Evolutionary conservation across 2,797 vertebrate genomes (phyloP), one percentile per base, ranked within the genome.

Genomic region (Spinus pinus): DNA sequence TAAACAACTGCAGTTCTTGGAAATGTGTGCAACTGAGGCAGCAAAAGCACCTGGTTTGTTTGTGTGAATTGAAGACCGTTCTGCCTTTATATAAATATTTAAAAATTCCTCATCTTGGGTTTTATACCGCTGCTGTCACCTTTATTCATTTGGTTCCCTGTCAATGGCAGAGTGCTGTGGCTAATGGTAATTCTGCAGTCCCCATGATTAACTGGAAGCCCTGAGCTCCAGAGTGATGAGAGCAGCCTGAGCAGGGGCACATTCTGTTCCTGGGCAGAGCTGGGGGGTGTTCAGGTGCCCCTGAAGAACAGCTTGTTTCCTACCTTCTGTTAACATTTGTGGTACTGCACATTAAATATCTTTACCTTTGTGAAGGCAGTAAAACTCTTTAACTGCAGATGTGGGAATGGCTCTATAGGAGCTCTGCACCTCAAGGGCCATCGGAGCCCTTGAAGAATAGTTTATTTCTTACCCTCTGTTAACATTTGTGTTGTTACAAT

Each of bases 371-470:
- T 15, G 50, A 49, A 66, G 65, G 78, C 62, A 57, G 49, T 60
- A 66, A 77, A 80, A 6, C 30, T 49, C 14, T n/a, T 27, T 5
- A 12, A 30, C 12, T 13, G 31, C 13, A 64, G 91, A 13, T 53
- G 15, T 41, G 31, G 20, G 53, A 14, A 7, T 4, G 44, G 75
- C 7, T 18, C 1, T 5, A 0, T 0, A 18, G 51, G 35, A 67
- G 53, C 33, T 2, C 25, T 20, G 2, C 5, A 4, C 25, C 66
- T 39, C 67, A 17, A 3, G 81, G 42, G 54, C 28, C 25, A 6
- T 1, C 3, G 9, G 18, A 74, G 83, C 87, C 88, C 85, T 70
- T 80, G 67, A 62, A 74, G 71, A 67, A 6, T 33, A 33, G 60
- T 64, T 92, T 53, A 11, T 82, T 74, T 51, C 54, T 35, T 35